A percentile compares a stretch with the other conserved stretches of the same genome.
These are phyloP conservation scores for Petrocephalus schoutedeni DNA, from an alignment of 2,797 vertebrate genomes.

Conservation along the genomic window DNA sequence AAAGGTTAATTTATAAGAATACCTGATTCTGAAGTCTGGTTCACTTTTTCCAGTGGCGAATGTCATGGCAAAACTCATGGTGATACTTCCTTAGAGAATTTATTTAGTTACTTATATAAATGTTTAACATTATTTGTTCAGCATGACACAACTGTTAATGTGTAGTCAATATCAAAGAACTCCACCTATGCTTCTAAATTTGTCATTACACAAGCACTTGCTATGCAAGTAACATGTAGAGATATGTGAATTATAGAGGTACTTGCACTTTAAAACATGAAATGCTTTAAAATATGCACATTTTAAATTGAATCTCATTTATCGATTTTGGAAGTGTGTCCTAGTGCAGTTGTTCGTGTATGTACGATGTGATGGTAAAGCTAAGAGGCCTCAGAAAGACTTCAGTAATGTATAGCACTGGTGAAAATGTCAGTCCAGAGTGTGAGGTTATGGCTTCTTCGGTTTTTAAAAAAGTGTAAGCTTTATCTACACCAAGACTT, in stretches of 20 bases:
- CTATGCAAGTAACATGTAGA: slow-evolving; percentile 46
- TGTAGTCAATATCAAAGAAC: neutral
- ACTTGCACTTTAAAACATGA: slow-evolving; percentile 46
- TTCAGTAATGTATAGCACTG: neutral
- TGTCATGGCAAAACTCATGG: neutral
- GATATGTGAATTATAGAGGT: slow-evolving; percentile 24
- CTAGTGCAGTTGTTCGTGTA: neutral
- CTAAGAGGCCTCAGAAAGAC: neutral
- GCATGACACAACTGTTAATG: neutral
- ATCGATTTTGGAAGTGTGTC: neutral
- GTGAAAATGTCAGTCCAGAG: neutral
- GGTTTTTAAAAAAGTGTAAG: neutral
- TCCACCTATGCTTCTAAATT: slow-evolving; percentile 9
- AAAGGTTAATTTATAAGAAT: slow-evolving; percentile 4
- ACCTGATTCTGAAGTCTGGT: slow-evolving; percentile 12
- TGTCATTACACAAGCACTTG: slow-evolving; percentile 34
- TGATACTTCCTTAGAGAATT: neutral
- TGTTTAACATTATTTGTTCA: neutral
- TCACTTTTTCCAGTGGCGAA: neutral
- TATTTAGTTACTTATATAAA: neutral
- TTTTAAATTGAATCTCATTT: slow-evolving; percentile 27
- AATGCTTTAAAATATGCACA: slow-evolving; percentile 43
- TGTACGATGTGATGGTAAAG: neutral
- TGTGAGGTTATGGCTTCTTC: neutral
- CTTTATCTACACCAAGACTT: neutral